Evolutionary conservation across 2,888 invertebrate species (phyloP), one percentile per base, ranked within the genome.

Genomic region (Mantis religiosa): DNA sequence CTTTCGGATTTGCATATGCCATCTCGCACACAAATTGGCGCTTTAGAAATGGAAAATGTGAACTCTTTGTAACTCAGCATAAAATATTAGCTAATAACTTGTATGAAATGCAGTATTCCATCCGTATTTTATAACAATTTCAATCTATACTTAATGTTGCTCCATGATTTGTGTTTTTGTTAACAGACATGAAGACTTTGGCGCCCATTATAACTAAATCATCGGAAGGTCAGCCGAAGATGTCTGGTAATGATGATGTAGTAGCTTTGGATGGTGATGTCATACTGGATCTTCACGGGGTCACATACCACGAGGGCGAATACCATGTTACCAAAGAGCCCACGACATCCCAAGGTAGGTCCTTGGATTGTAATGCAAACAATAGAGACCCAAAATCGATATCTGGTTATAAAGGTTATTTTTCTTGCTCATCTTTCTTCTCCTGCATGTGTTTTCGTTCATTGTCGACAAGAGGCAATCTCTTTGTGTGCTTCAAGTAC

Each of bases 221-320:
- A 82, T n/a, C 30, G 28, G 87, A 87, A 82, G 87, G 71, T 27
- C 82, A 87, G 25, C 34, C 84, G 25, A 84, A 83, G 81, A n/a
- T 34, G n/a, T 28, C 89, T n/a, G 81, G 34, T 28, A 85, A 89
- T 15, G 89, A 90, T 82, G 89, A 90, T 82, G 89, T 89, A 8
- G 89, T 90, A 15, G 82, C 89, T 7, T 71, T 90, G n/a, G 89
- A 90, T 85, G 90, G 90, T 34, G 87, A 90, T 84, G 90, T 90
- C n/a, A 89, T 90, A 54, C 81, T 90, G n/a, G 90, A 90, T 71
- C 28, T 89, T 15, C 89, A 85, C 15, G 89, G 87, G 8, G 89
- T 90, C 30, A 89, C 90, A 27, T 89, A 89, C 82, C 83, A 85
- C 82, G 89, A 88, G 47, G 90, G 89, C 15, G 84, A 88, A n/a